A percentile compares a stretch with the other conserved stretches of the same genome.
phyloP scores from a whole-genome alignment of 2,113 vertebrate genomes.

The Australoheros scitulus region DNA sequence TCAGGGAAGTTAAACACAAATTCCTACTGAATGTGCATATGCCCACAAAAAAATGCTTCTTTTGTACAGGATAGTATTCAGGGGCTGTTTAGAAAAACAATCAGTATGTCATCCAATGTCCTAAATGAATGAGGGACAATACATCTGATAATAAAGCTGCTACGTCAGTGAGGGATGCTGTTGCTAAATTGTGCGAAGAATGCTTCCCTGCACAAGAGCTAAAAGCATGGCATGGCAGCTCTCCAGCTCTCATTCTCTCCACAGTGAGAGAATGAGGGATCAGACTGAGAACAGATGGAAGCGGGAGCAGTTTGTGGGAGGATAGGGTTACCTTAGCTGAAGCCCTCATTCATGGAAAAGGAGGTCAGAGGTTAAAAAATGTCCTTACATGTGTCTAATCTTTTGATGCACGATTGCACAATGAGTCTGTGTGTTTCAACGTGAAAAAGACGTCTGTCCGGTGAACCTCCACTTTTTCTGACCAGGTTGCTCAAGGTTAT shows the following conservation, averaged over 20 bases:
- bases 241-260: no score
- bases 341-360: slow-evolving; percentile 48
- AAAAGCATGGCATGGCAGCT: slow-evolving; percentile 54
- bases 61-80: slow-evolving; percentile 16
- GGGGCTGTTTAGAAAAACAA: rapidly evolving
- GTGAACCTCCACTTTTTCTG: background rate
- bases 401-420: slow-evolving; percentile 63
- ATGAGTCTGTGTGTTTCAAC: slow-evolving; percentile 12
- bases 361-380: slow-evolving; percentile 42
- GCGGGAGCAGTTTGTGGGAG: slow-evolving; percentile 46
- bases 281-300: slow-evolving; percentile 34
- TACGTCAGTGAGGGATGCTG: background rate
- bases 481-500: slow-evolving; percentile 43
- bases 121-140: background rate
- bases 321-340: slow-evolving; percentile 60
- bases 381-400: slow-evolving; percentile 42
- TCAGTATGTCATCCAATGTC: background rate
- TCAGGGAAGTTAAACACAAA: slow-evolving; percentile 7
- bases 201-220: background rate
- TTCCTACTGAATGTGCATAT: background rate
- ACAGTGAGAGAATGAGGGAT: background rate
- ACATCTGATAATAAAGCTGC: background rate
- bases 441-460: background rate
- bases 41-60: slow-evolving; percentile 49
- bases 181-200: slow-evolving; percentile 15